A percentile compares a stretch with the other conserved stretches of the same genome.
These are phyloP conservation scores for Tautogolabrus adspersus DNA, from an alignment of 2,113 vertebrate genomes.

Conservation along the genomic window DNA sequence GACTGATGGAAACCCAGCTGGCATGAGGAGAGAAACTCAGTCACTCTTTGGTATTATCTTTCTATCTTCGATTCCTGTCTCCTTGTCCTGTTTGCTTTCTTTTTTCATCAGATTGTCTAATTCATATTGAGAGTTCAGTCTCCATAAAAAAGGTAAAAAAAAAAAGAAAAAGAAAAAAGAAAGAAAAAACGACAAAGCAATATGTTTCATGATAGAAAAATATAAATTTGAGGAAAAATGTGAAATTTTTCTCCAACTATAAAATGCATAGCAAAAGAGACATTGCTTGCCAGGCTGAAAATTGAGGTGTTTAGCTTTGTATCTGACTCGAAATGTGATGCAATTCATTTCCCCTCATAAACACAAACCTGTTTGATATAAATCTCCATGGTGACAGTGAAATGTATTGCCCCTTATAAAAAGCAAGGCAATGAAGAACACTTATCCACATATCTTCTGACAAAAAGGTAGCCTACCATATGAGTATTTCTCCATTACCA, in stretches of 20 bases:
- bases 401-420: conserved; percentile 15
- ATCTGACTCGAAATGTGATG: conserved; percentile 25
- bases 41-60: conserved; percentile 24
- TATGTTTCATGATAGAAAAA: no score
- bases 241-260: background rate
- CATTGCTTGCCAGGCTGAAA: background rate
- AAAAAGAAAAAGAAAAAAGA: conserved; percentile 3
- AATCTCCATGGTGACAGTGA: conserved; percentile 46
- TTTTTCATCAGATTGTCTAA: conserved; percentile 18
- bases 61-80: background rate
- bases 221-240: no score
- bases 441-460: background rate
- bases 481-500: background rate
- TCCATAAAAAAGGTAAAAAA: background rate
- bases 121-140: conserved; percentile 10
- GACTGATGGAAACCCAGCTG: conserved; percentile 27
- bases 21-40: conserved; percentile 22
- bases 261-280: background rate
- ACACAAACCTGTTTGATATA: conserved; percentile 17
- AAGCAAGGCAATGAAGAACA: background rate
- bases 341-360: conserved; percentile 30
- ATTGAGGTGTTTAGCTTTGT: conserved; percentile 6
- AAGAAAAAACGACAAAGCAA: no score
- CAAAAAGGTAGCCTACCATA: background rate
- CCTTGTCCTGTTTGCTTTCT: conserved; percentile 17